Evolutionary conservation across 2,797 vertebrate species (phyloP).

Genomic region (Mergus octosetaceus): DNA sequence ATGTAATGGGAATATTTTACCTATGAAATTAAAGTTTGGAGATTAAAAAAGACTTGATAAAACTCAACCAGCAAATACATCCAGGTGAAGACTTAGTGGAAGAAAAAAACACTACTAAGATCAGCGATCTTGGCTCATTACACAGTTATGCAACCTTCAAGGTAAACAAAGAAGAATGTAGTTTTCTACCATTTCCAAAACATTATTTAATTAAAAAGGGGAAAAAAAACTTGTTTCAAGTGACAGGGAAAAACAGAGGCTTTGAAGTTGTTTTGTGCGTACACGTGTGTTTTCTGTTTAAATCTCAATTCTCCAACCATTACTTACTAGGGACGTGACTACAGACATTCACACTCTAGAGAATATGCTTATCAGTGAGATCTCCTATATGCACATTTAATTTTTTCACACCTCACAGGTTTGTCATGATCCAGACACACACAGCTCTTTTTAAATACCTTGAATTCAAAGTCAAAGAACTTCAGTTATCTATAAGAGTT

Average conservation of each 20-base stretch:
- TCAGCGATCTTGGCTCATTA: not conserved
- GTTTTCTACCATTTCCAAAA: not conserved
- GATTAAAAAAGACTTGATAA: not conserved
- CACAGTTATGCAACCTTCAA: not conserved
- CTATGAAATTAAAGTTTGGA: not conserved
- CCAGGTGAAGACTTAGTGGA: not conserved
- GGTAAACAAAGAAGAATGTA: not conserved
- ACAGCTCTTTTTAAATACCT: not conserved
- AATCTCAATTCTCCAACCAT: not conserved
- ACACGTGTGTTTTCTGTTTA: not conserved
- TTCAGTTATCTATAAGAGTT: conserved; percentile 21
- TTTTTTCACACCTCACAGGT: not conserved
- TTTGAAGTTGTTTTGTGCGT: not conserved
- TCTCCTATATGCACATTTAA: not conserved
- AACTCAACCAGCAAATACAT: too few relatives aligned
- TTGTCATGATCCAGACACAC: not conserved
- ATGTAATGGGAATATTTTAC: fast-evolving
- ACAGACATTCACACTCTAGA: not conserved
- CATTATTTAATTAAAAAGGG: not conserved
- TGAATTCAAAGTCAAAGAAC: not conserved
- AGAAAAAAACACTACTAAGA: not conserved
- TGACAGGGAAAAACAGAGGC: not conserved
- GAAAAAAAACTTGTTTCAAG: not conserved
- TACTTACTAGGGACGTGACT: not conserved
- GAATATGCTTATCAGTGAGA: not conserved